Evolutionary conservation across 2,888 invertebrate species (phyloP).

Genomic region (Nemoura dubitans): DNA sequence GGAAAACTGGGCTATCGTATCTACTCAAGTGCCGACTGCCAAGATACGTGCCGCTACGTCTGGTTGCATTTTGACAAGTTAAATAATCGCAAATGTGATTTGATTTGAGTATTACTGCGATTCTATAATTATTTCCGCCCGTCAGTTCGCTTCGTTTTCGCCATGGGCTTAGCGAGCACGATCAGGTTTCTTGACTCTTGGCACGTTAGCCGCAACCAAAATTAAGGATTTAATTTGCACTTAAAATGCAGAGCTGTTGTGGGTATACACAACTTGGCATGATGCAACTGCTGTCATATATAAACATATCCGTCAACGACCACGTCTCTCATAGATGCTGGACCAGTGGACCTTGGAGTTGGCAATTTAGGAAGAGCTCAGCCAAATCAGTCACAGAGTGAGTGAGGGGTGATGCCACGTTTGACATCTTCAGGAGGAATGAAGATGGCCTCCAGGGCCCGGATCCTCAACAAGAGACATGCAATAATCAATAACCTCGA

Average conservation of each 20-base stretch:
- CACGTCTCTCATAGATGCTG: too few relatives aligned
- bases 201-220: not conserved
- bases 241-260: not conserved
- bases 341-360: too few relatives aligned
- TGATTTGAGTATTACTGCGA: not conserved
- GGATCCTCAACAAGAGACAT: too few relatives aligned
- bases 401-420: too few relatives aligned
- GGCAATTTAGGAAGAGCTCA: too few relatives aligned
- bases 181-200: not conserved
- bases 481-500: too few relatives aligned
- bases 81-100: not conserved
- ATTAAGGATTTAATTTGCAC: not conserved
- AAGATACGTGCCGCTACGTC: not conserved
- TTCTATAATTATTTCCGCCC: not conserved
- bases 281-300: too few relatives aligned
- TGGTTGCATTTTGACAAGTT: not conserved
- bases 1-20: too few relatives aligned
- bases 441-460: too few relatives aligned
- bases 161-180: not conserved
- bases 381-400: too few relatives aligned
- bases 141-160: not conserved
- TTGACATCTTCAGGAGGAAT: too few relatives aligned
- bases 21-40: not conserved
- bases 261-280: not conserved
- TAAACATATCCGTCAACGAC: too few relatives aligned